Conservation (phyloP, 2,113 vertebrate species). For the Raja brachyura region DNA sequence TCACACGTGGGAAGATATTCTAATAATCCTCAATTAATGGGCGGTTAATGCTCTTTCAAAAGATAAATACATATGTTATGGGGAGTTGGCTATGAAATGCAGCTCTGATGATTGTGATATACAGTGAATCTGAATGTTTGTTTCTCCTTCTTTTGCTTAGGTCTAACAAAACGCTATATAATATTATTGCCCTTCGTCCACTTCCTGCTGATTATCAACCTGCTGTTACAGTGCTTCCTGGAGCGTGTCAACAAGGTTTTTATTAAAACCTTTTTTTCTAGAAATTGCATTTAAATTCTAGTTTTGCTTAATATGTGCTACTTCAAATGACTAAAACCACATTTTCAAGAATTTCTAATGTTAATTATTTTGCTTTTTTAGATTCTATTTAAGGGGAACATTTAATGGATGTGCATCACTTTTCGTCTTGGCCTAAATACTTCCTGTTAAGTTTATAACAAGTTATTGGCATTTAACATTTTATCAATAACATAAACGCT, state of each 20-base stretch:
- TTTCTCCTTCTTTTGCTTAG: constrained; percentile 48
- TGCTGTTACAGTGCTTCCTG: constrained; percentile 62
- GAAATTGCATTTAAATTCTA: background rate
- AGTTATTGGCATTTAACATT: background rate
- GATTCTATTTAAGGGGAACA: background rate
- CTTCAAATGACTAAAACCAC: background rate
- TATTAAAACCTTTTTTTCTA: background rate
- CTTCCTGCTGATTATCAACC: constrained; percentile 81
- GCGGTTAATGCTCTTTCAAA: background rate
- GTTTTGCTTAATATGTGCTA: background rate
- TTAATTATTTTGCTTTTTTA: background rate
- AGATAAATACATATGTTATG: background rate
- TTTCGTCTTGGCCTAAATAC: background rate
- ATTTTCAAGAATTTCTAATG: background rate
- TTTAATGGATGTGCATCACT: background rate
- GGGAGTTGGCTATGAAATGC: background rate
- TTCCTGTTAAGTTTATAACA: background rate
- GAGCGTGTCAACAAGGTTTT: constrained; percentile 59
- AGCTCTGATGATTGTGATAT: background rate
- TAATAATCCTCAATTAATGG: background rate
- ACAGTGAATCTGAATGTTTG: background rate
- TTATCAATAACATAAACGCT: background rate
- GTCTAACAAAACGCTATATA: constrained; percentile 85
- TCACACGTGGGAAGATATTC: too few relatives aligned
- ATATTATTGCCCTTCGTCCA: constrained; percentile 78